These are phyloP conservation scores for Conus canariensis DNA, from an alignment of 2,888 invertebrate genomes.

Conservation along the genomic window DNA sequence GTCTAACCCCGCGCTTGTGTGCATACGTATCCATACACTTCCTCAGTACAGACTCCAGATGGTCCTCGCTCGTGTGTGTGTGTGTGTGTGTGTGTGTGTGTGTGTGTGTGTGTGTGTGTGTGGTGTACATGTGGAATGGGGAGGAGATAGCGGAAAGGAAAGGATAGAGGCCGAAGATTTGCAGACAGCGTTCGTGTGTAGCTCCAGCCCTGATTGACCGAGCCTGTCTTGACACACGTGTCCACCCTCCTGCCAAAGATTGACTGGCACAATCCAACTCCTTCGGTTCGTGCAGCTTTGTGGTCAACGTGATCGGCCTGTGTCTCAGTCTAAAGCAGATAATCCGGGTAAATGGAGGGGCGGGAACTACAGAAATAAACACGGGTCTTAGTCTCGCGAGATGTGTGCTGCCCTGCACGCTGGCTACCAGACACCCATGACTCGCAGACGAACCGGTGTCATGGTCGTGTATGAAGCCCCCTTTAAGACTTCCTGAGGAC, in stretches of 20 bases:
- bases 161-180: not conserved
- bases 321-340: not conserved
- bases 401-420: conserved; percentile 18
- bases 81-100: too few species aligned
- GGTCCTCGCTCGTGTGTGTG: too few species aligned
- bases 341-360: conserved; percentile 29
- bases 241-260: not conserved
- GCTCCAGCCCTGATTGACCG: not conserved
- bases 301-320: not conserved
- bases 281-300: conserved; percentile 2
- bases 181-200: not conserved
- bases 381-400: conserved; percentile 7
- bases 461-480: too few species aligned
- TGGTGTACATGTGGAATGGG: too few species aligned
- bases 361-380: not conserved
- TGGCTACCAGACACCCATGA: not conserved
- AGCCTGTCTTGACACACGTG: not conserved
- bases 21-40: too few species aligned
- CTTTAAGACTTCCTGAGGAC: too few species aligned
- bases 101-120: too few species aligned
- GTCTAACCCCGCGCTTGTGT: too few species aligned
- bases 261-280: not conserved
- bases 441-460: not conserved
- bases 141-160: not conserved
- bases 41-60: too few species aligned